Conservation (phyloP, 2,797 vertebrate species). For the Fistularia commersonii region DNA sequence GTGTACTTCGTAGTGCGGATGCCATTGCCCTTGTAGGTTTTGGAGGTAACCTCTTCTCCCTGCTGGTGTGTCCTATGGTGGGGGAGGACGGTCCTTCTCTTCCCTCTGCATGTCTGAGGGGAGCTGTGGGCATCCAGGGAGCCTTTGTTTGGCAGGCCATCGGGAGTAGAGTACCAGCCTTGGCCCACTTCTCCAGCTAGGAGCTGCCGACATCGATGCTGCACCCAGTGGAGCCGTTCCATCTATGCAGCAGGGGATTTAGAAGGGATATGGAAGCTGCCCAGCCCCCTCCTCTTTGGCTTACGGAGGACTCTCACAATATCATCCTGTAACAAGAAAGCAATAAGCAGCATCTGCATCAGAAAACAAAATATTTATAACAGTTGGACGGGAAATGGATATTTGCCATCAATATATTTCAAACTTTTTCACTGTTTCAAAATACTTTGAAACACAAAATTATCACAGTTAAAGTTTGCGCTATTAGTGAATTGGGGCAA, state of each 20-base stretch:
- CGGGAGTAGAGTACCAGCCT: slow-evolving; percentile 59
- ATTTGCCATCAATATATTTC: too few relatives aligned
- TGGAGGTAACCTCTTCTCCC: slow-evolving; percentile 77
- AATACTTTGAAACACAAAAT: too few relatives aligned
- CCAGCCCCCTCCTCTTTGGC: slow-evolving; percentile 4
- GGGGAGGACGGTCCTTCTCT: slow-evolving; percentile 80
- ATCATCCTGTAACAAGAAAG: slow-evolving; percentile 25
- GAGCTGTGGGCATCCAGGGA: slow-evolving; percentile 28
- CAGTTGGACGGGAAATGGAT: too few relatives aligned
- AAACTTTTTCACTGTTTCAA: too few relatives aligned
- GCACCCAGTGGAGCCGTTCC: slow-evolving; percentile 79
- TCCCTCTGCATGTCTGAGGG: slow-evolving; percentile 51
- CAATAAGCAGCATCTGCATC: too few relatives aligned
- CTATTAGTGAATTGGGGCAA: too few relatives aligned
- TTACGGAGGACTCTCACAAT: slow-evolving; percentile 13
- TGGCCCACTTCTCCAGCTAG: slow-evolving; percentile 39
- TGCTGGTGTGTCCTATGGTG: slow-evolving; percentile 73
- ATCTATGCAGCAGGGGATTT: slow-evolving; percentile 50
- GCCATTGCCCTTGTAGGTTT: slow-evolving; percentile 80
- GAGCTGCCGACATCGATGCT: slow-evolving; percentile 72
- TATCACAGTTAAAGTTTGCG: too few relatives aligned
- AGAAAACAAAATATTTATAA: too few relatives aligned
- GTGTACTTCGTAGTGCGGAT: slow-evolving; percentile 94
- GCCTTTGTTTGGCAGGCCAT: slow-evolving; percentile 34
- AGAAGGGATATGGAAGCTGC: too few relatives aligned